Conservation (phyloP, 2,797 vertebrate species). For the Orientallactaga sibirica region DNA sequence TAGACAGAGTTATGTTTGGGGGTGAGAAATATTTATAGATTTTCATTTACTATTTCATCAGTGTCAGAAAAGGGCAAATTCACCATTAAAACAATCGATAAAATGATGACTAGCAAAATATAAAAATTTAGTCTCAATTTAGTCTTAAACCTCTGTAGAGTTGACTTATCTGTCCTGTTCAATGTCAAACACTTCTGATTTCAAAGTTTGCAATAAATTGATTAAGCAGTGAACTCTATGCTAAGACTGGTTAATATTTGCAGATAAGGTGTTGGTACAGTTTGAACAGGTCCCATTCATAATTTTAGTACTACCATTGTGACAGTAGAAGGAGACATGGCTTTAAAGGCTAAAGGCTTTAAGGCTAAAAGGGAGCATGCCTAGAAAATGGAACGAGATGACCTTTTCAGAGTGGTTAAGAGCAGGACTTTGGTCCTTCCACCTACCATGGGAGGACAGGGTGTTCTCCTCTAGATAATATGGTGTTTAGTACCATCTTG, state of each 20-base stretch:
- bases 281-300: background rate
- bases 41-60: background rate
- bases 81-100: background rate
- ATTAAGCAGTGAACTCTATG: background rate
- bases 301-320: background rate
- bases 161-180: background rate
- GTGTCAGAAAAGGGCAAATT: background rate
- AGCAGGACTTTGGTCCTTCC: background rate
- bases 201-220: slow-evolving; percentile 4
- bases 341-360: too few relatives aligned
- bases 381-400: background rate
- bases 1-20: background rate
- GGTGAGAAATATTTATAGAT: background rate
- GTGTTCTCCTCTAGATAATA: background rate
- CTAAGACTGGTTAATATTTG: background rate
- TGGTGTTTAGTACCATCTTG: background rate
- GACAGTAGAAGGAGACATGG: background rate
- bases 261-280: background rate
- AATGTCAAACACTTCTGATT: slow-evolving; percentile 5
- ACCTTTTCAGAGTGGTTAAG: background rate
- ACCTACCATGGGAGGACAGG: background rate
- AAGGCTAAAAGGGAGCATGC: background rate
- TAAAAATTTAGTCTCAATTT: background rate
- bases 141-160: background rate
- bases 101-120: background rate